Conservation (phyloP, 2,113 vertebrate species). For the Helogale parvula region DNA sequence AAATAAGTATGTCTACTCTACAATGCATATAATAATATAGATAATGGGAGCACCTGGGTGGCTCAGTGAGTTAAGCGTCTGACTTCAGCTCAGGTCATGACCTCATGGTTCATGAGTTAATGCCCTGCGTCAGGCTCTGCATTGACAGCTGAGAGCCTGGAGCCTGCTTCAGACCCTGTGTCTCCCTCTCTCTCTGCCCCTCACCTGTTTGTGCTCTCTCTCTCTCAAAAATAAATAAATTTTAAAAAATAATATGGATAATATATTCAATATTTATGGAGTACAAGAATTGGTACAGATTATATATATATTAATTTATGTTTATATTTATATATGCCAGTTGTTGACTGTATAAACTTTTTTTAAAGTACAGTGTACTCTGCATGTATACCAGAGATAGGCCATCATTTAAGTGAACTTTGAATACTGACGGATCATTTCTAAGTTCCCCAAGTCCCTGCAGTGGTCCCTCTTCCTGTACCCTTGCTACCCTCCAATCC, state of each 20-base stretch:
- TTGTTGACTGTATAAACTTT: background rate
- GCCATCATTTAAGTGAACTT: background rate
- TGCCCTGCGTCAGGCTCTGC: too few relatives aligned
- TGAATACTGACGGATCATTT: background rate
- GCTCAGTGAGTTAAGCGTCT: too few relatives aligned
- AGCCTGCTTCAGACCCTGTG: too few relatives aligned
- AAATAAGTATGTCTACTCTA: background rate
- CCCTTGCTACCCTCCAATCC: background rate
- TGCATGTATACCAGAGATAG: background rate
- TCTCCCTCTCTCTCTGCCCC: too few relatives aligned
- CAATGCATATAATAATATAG: background rate
- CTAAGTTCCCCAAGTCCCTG: background rate
- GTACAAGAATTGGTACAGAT: background rate
- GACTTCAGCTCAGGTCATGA: too few relatives aligned
- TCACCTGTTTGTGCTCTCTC: too few relatives aligned
- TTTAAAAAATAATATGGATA: background rate
- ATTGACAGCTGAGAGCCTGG: too few relatives aligned
- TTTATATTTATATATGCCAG: background rate
- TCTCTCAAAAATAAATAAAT: too few relatives aligned
- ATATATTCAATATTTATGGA: background rate
- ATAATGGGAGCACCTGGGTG: background rate
- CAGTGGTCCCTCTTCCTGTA: background rate
- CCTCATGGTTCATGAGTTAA: too few relatives aligned
- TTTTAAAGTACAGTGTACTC: background rate
- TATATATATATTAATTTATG: background rate